Base-by-base conservation (phyloP, 2,113 vertebrate genomes). In the Lepidothrix coronata region DNA sequence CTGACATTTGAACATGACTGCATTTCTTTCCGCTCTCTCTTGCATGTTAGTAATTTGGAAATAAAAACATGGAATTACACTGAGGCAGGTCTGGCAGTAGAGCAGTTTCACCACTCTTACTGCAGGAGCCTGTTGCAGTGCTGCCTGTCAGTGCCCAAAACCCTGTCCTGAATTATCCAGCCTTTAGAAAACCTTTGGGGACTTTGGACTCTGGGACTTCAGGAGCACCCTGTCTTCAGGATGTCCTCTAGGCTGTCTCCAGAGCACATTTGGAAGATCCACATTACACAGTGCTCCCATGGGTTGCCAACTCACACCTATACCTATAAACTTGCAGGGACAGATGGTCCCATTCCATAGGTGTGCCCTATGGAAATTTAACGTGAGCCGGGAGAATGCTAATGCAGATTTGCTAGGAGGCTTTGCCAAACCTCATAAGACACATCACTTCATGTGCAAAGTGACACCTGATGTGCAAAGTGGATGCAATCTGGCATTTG, bases 1-100 rank as follows among this genome's bases (percentile, higher is more conserved):
- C 61, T 91, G 77, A 95, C 93, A 92, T 48, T 77, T 95, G 59
- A 81, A 89, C 52, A 89, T 43, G 31, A 75, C 52, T 73, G 19
- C 74, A 33, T 75, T 65, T 12, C 37, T 91, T 73, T 82, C 5
- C 11, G 75, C 37, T 68, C 39, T 89, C 35, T 17, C n/a, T 55
- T 82, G 85, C 57, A 46, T 68, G 52, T 49, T 83, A 43, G 57
- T 33, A 80, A 10, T 21, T 75, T 81, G 44, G 27, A 94, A 94
- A 74, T 61, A 68, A 79, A 95, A 90, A 13, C 43, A 33, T 1
- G 62, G 31, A 61, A 61, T 11, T 65, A 55, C 9, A 30, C 20
- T 5, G 63, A 70, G 12, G 31, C 46, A 77, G 15, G 28, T 20
- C 52, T 49, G 24, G 10, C 43, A 62, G 7, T 2, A n/a, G 27